phyloP scores from a whole-genome alignment of 2,113 vertebrate genomes.

The Sinocyclocheilus anophthalmus region DNA sequence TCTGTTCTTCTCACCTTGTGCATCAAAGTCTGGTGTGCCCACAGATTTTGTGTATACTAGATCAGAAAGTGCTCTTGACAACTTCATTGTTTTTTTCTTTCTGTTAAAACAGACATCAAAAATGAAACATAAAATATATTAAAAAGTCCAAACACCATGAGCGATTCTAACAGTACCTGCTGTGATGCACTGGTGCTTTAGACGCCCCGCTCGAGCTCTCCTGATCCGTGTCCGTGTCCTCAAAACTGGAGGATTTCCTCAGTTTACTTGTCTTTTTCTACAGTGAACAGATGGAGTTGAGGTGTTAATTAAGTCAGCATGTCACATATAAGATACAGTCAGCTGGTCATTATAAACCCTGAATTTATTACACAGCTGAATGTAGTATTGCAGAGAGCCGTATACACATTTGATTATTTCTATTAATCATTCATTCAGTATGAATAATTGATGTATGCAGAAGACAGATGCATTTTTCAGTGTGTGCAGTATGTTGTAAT shows the following conservation, averaged over 20 bases:
- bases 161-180: slow-evolving; percentile 72
- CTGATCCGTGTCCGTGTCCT: slow-evolving; percentile 86
- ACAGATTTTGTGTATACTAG: slow-evolving; percentile 96
- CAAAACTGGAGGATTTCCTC: slow-evolving; percentile 86
- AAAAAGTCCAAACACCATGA: neutral
- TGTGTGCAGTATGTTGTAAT: neutral
- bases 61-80: slow-evolving; percentile 94
- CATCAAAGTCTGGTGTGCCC: slow-evolving; percentile 87
- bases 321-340: neutral
- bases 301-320: neutral
- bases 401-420: neutral
- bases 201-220: slow-evolving; percentile 81
- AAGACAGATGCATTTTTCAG: neutral
- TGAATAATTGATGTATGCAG: neutral
- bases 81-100: slow-evolving; percentile 96
- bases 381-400: neutral
- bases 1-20: slow-evolving; percentile 79
- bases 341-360: neutral
- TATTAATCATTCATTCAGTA: neutral
- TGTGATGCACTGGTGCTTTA: slow-evolving; percentile 79
- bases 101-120: slow-evolving; percentile 54
- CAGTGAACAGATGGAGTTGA: neutral
- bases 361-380: neutral
- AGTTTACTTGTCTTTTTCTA: slow-evolving; percentile 90
- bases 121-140: neutral